Conservation (phyloP, 2,888 invertebrate species). For the Aspidapion aeneum region DNA sequence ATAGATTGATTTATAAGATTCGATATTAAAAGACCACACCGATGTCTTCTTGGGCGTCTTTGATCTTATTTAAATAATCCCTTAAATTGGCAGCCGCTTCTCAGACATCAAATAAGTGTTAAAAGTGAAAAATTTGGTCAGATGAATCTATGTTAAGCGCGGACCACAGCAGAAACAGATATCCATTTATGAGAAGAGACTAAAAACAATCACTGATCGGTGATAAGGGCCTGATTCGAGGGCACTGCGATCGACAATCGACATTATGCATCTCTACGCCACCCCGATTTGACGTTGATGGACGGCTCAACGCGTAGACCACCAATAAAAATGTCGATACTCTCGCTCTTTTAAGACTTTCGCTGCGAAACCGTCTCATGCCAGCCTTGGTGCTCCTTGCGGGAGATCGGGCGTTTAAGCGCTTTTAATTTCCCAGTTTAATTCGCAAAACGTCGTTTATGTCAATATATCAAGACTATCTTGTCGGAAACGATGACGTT, state of each 20-base stretch:
- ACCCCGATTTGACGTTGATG: conserved; percentile 38
- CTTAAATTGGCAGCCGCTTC: too few species aligned
- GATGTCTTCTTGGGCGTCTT: too few species aligned
- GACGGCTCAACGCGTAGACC: conserved; percentile 34
- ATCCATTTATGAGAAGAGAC: conserved; percentile 25
- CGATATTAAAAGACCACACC: too few species aligned
- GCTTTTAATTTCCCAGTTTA: background rate
- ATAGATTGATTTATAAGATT: too few species aligned
- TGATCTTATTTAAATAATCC: too few species aligned
- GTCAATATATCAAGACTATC: background rate
- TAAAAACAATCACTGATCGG: conserved; percentile 29
- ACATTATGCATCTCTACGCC: conserved; percentile 35
- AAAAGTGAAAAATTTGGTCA: conserved; percentile 14
- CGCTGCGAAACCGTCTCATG: background rate
- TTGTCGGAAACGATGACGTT: background rate
- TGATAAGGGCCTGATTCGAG: conserved; percentile 31
- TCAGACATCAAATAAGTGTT: conserved; percentile 12
- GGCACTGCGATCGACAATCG: conserved; percentile 28
- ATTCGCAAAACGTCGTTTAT: background rate
- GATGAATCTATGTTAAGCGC: conserved; percentile 10
- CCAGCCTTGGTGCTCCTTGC: background rate
- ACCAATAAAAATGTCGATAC: conserved; percentile 38
- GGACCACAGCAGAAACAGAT: conserved; percentile 8
- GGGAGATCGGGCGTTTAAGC: background rate
- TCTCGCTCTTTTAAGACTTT: conserved; percentile 13